A percentile compares a stretch with the other conserved stretches of the same genome.
phyloP scores from a whole-genome alignment of 2,113 vertebrate genomes.

The Centropus unirufus region DNA sequence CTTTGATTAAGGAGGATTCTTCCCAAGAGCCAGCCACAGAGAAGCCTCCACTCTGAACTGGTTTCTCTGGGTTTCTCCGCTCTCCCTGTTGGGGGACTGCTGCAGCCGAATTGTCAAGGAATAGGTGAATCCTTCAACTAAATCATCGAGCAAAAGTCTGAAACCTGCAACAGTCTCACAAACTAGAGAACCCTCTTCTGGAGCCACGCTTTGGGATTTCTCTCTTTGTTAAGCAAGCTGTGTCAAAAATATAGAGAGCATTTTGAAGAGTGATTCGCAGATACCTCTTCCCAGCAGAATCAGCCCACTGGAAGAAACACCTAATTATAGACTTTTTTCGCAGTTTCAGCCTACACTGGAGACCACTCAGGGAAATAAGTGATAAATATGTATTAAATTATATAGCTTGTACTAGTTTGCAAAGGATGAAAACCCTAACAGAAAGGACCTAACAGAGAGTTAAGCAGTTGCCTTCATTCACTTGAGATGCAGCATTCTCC shows the following conservation, averaged over 20 bases:
- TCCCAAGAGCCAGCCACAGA: not conserved
- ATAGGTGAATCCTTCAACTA: not conserved
- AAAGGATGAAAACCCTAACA: not conserved
- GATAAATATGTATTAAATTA: not conserved
- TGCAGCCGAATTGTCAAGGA: not conserved
- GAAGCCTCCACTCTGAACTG: not conserved
- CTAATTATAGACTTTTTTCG: not conserved
- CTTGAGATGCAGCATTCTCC: fast-evolving
- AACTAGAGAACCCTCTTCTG: constrained; percentile 40
- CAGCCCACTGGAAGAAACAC: not conserved
- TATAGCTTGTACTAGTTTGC: not conserved
- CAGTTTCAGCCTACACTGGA: not conserved
- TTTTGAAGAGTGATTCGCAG: not conserved
- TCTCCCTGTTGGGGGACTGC: not conserved
- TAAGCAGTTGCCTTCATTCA: not conserved
- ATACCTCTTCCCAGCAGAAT: not conserved
- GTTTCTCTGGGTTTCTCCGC: not conserved
- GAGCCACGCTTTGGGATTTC: not conserved
- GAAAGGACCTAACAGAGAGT: not conserved
- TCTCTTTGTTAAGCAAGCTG: not conserved
- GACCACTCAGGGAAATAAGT: not conserved
- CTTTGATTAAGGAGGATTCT: not conserved
- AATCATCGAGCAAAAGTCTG: not conserved
- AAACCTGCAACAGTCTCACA: not conserved
- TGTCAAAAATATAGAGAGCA: not conserved